Percentiles rank a stretch among this genome's conserved stretches.
These are phyloP conservation scores for Heliconius cydno DNA, from an alignment of 2,888 invertebrate species.

Conservation along the genomic window DNA sequence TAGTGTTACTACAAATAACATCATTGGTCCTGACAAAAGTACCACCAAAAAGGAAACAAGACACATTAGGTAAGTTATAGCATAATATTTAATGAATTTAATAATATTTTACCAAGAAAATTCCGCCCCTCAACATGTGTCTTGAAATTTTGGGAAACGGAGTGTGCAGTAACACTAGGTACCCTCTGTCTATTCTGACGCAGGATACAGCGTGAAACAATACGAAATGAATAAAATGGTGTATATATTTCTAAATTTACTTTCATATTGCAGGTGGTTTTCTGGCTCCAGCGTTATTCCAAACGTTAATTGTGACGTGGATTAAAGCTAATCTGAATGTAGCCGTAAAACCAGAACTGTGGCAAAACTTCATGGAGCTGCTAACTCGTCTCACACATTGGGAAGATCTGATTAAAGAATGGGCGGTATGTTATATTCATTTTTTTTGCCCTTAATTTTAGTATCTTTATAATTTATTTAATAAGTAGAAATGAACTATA, in stretches of 20 bases:
- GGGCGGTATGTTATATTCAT: conserved; percentile 88
- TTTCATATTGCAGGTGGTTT: conserved; percentile 84
- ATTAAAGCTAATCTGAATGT: conserved; percentile 98
- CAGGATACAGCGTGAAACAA: not conserved
- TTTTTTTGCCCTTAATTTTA: not conserved
- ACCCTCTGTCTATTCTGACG: not conserved
- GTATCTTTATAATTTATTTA: not conserved
- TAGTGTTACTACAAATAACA: conserved; percentile 95
- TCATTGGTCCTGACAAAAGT: conserved; percentile 93
- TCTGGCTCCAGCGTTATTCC: conserved; percentile 92
- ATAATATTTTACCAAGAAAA: too few relatives aligned
- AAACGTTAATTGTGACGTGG: conserved; percentile 98
- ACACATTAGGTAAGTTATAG: conserved; percentile 84
- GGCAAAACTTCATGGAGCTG: conserved; percentile 96
- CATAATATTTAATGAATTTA: not conserved
- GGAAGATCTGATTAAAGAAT: conserved; percentile 97
- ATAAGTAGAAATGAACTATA: not conserved
- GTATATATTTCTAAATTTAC: not conserved
- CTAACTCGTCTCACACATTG: conserved; percentile 94
- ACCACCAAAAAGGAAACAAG: conserved; percentile 89
- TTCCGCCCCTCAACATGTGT: too few relatives aligned
- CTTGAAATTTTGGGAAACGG: too few relatives aligned
- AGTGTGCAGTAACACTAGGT: not conserved
- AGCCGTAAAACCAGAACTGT: conserved; percentile 92
- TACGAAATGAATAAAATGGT: not conserved